phyloP scores from a whole-genome alignment of 2,797 vertebrate species.

The Pseudomugil tenellus region DNA sequence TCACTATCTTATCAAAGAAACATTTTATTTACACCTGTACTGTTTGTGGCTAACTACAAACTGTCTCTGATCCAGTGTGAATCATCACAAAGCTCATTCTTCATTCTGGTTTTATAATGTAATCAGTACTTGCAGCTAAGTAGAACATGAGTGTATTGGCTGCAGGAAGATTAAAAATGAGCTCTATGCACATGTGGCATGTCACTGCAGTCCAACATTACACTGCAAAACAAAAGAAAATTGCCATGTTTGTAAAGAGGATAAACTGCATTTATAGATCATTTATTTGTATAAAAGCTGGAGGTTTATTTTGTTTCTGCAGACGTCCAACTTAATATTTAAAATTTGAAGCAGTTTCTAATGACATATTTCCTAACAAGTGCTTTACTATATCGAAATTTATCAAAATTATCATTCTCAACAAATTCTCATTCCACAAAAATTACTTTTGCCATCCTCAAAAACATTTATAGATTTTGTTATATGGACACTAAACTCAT shows the following conservation, averaged over 20 bases:
- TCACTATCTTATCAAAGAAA: not conserved
- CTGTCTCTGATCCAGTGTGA: not conserved
- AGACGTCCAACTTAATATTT: not conserved
- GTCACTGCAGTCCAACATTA: not conserved
- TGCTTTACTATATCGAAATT: not conserved
- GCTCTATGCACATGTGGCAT: not conserved
- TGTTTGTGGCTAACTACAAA: not conserved
- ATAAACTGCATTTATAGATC: too few relatives aligned
- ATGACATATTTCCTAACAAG: not conserved
- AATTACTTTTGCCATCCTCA: not conserved
- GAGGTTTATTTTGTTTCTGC: not conserved
- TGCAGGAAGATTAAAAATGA: not conserved
- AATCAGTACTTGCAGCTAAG: not conserved
- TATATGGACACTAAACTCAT: not conserved
- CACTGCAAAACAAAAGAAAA: constrained; percentile 5
- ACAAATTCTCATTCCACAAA: not conserved
- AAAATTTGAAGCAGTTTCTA: not conserved
- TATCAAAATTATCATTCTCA: not conserved
- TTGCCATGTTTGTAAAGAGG: not conserved
- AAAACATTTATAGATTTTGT: not conserved
- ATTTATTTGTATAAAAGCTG: not conserved
- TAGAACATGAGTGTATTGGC: not conserved
- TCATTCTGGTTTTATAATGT: not conserved
- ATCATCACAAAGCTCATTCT: not conserved
- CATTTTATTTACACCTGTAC: not conserved